Evolutionary conservation across 1,140 invertebrate genomes (phyloP).

Genomic region (Orussus abietinus): DNA sequence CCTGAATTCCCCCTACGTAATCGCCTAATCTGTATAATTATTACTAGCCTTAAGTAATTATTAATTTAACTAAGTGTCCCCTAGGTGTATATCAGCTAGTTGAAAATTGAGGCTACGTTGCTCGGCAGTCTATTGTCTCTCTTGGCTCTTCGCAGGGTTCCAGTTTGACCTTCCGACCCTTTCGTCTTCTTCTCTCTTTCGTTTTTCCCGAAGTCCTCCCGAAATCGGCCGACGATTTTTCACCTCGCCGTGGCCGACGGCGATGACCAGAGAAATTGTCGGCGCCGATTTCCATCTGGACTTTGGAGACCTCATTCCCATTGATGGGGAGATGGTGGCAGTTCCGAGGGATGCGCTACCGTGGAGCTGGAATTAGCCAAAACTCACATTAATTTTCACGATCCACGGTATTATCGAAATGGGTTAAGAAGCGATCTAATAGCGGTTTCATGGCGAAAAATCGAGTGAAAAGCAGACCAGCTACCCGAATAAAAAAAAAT

Average conservation of each 20-base stretch:
- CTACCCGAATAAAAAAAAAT: not conserved
- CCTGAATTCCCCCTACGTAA: too few relatives aligned
- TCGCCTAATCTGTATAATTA: too few relatives aligned
- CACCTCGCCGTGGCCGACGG: constrained; percentile 11
- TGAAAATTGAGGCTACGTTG: constrained; percentile 45
- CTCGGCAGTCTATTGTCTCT: constrained; percentile 54
- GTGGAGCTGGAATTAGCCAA: constrained; percentile 84
- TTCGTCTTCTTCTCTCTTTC: constrained; percentile 7
- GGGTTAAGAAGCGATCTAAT: too few relatives aligned
- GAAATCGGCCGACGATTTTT: constrained; percentile 9
- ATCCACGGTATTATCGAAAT: constrained; percentile 14
- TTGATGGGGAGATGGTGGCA: constrained; percentile 94
- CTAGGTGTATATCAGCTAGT: constrained; percentile 33
- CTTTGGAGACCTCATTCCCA: constrained; percentile 72
- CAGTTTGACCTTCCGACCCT: not conserved
- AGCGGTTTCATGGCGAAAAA: too few relatives aligned
- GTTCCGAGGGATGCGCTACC: constrained; percentile 93
- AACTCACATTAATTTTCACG: constrained; percentile 14
- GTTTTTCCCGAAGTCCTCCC: constrained; percentile 14
- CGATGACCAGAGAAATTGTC: constrained; percentile 11
- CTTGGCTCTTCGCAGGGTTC: constrained; percentile 36
- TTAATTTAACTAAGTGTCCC: too few relatives aligned
- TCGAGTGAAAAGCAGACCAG: constrained; percentile 1
- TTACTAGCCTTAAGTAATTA: too few relatives aligned
- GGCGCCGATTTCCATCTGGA: not conserved